Evolutionary conservation across 2,113 vertebrate species (phyloP).

Genomic region (Myrmecobius fasciatus): DNA sequence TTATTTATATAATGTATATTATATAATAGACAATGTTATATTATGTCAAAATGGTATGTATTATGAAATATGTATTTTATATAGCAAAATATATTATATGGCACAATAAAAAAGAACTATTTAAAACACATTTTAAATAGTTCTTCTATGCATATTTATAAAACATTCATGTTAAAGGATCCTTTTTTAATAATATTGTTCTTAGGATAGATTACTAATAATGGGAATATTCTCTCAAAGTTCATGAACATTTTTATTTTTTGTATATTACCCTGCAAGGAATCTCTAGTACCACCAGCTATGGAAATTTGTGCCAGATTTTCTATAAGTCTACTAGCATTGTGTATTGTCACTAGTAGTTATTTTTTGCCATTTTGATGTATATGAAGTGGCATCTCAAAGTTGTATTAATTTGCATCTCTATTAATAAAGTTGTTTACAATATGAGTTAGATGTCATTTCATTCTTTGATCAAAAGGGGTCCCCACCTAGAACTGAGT

Average conservation of each 20-base stretch:
- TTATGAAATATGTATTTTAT: background rate
- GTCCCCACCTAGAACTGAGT: background rate
- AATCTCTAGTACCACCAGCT: background rate
- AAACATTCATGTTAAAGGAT: background rate
- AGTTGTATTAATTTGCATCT: background rate
- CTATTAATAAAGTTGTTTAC: too few relatives aligned
- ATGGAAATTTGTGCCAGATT: background rate
- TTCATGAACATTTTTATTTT: background rate
- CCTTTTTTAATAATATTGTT: background rate
- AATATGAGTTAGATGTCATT: background rate
- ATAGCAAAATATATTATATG: background rate
- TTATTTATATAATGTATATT: background rate
- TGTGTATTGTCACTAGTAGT: background rate
- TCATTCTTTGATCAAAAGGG: background rate
- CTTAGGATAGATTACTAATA: background rate
- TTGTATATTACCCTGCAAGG: background rate
- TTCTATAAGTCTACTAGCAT: background rate
- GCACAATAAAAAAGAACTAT: background rate
- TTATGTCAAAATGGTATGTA: background rate
- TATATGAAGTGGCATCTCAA: background rate
- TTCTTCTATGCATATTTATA: background rate
- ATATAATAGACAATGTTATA: background rate
- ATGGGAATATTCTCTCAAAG: background rate
- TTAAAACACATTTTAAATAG: background rate
- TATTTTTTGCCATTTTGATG: background rate